A percentile compares a stretch with the other conserved stretches of the same genome.
phyloP scores from a whole-genome alignment of 2,113 vertebrate genomes.

The Panurus biarmicus region DNA sequence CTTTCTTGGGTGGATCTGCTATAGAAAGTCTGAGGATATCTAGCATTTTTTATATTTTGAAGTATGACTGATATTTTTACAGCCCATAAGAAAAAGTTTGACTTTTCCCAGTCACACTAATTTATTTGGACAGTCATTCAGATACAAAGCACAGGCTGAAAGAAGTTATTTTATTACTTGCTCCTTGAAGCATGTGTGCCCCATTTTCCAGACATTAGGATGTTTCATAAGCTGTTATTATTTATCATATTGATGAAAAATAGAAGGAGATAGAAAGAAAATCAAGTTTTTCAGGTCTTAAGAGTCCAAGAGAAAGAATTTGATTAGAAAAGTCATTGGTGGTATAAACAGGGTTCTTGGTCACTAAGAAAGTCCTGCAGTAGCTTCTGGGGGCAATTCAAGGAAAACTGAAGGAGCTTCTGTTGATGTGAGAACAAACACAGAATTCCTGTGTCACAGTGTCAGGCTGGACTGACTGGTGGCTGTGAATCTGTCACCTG shows the following conservation, averaged over 20 bases:
- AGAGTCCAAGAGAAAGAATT: not conserved
- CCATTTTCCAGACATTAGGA: not conserved
- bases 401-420: not conserved
- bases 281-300: not conserved
- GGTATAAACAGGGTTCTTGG: not conserved
- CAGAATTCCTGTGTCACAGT: not conserved
- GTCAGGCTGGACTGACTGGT: not conserved
- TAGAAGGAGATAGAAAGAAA: not conserved
- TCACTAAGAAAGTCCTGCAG: not conserved
- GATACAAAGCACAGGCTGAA: not conserved
- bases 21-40: not conserved
- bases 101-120: not conserved
- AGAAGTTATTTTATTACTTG: not conserved
- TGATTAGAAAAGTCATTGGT: not conserved
- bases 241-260: not conserved
- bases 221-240: conserved; percentile 4
- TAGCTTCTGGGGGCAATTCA: not conserved
- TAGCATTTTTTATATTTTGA: not conserved
- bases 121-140: conserved; percentile 5
- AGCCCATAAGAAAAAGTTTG: not conserved
- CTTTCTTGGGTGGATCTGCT: not conserved
- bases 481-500: not conserved
- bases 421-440: not conserved
- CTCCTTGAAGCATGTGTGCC: not conserved
- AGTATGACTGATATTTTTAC: not conserved